A percentile compares a stretch with the other conserved stretches of the same genome.
Evolutionary conservation across 2,888 invertebrate species (phyloP).

Genomic region (Azorinus chamasolen): DNA sequence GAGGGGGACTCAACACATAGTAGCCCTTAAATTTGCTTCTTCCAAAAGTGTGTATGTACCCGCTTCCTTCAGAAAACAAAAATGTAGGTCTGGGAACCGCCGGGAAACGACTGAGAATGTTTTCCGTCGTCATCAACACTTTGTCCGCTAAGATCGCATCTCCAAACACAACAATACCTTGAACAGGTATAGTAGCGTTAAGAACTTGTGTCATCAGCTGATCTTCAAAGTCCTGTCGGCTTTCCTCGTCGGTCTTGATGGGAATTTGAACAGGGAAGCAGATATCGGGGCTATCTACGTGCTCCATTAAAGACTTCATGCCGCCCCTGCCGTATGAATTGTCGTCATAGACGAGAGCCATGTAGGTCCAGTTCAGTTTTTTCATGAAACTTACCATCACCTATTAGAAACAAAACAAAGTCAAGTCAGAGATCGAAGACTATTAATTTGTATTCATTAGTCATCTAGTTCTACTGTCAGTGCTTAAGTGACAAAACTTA

Average conservation of each 20-base stretch:
- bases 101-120: background rate
- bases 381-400: slow-evolving; percentile 15
- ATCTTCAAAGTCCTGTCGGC: slow-evolving; percentile 8
- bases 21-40: slow-evolving; percentile 43
- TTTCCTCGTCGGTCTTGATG: background rate
- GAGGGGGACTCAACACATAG: slow-evolving; percentile 51
- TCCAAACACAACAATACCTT: slow-evolving; percentile 46
- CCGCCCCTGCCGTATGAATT: slow-evolving; percentile 55
- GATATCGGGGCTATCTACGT: slow-evolving; percentile 20
- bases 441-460: too few relatives aligned
- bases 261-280: slow-evolving; percentile 44
- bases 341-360: slow-evolving; percentile 51
- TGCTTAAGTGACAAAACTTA: too few relatives aligned
- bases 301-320: slow-evolving; percentile 6
- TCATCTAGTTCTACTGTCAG: too few relatives aligned
- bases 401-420: too few relatives aligned
- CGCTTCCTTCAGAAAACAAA: slow-evolving; percentile 47
- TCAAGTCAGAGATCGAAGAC: too few relatives aligned
- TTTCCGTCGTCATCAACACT: slow-evolving; percentile 19
- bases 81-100: slow-evolving; percentile 30
- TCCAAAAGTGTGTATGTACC: slow-evolving; percentile 16
- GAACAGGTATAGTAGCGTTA: slow-evolving; percentile 15
- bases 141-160: slow-evolving; percentile 27
- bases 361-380: slow-evolving; percentile 46
- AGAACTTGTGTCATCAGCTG: slow-evolving; percentile 12